phyloP scores from a whole-genome alignment of 2,888 invertebrate genomes.

The Lepidocyrtoides sp. region DNA sequence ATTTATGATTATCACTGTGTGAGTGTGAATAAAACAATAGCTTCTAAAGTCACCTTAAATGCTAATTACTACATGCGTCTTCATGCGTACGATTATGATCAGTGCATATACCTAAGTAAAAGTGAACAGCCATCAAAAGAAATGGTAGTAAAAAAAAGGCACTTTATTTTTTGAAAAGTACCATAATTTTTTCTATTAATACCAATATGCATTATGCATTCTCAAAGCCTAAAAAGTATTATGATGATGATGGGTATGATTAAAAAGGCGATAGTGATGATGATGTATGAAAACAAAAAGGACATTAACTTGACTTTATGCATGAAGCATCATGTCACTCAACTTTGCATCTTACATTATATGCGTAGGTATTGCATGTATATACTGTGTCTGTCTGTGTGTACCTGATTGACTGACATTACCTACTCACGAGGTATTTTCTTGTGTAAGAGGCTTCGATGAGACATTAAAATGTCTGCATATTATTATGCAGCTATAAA shows the following conservation, averaged over 20 bases:
- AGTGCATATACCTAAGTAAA: background rate
- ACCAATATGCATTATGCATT: background rate
- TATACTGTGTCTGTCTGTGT: background rate
- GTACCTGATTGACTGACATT: background rate
- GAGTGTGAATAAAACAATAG: constrained; percentile 10
- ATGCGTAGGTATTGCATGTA: background rate
- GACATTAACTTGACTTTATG: constrained; percentile 50
- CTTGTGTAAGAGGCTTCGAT: constrained; percentile 59
- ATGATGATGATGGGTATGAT: background rate
- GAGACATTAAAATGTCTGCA: constrained; percentile 6
- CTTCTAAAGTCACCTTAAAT: background rate
- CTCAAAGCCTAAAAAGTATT: background rate
- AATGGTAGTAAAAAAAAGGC: background rate
- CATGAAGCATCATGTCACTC: constrained; percentile 28
- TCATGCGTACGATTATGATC: constrained; percentile 19
- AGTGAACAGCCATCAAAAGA: background rate
- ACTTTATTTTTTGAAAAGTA: background rate
- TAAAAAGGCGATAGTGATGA: background rate
- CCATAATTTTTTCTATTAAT: background rate
- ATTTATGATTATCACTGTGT: background rate
- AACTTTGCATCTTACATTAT: background rate
- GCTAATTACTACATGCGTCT: constrained; percentile 53
- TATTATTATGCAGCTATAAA: background rate
- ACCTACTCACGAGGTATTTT: constrained; percentile 61
- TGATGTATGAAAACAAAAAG: constrained; percentile 25